Evolutionary conservation across 1,140 invertebrate genomes (phyloP).

Genomic region (Zophobas atratus): DNA sequence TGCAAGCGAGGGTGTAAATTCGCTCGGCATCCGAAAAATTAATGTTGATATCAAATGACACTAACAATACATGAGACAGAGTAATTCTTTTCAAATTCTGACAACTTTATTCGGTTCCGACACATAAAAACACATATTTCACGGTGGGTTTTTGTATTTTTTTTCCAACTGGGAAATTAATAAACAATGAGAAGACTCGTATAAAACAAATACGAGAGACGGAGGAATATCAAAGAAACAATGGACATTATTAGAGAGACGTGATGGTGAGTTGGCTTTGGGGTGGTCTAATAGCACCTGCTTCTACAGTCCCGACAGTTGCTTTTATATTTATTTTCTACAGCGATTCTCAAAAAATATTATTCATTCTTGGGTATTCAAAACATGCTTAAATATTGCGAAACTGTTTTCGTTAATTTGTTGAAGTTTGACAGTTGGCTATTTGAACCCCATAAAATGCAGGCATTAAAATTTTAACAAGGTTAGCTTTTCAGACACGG

Average conservation of each 20-base stretch:
- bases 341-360: no score
- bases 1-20: constrained; percentile 26
- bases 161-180: background rate
- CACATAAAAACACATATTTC: background rate
- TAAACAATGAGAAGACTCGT: background rate
- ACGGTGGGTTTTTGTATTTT: background rate
- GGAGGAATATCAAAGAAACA: constrained; percentile 3
- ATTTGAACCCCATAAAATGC: no score
- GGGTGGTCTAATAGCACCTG: constrained; percentile 18
- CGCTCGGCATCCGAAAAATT: constrained; percentile 10
- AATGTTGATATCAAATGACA: background rate
- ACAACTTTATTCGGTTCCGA: constrained; percentile 1
- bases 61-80: constrained; percentile 1
- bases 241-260: constrained; percentile 7
- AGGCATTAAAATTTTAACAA: no score
- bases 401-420: no score
- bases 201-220: background rate
- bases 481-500: no score
- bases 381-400: no score
- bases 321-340: no score
- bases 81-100: background rate
- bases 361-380: no score
- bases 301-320: background rate
- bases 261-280: background rate
- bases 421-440: no score